phyloP scores from a whole-genome alignment of 2,888 invertebrate species.

The Bedellia somnulentella region DNA sequence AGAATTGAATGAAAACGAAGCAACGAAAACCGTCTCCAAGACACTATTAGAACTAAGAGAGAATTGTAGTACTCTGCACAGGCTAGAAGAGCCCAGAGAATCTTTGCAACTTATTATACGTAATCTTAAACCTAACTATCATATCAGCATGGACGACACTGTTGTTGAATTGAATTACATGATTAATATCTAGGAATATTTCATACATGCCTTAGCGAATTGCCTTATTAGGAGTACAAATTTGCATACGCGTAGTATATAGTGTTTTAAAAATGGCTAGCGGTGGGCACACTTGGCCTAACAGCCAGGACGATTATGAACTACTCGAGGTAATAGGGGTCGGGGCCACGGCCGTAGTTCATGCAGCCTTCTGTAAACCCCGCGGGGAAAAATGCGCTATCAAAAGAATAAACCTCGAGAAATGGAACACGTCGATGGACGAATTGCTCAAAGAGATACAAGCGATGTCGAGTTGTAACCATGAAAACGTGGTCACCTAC shows the following conservation, averaged over 20 bases:
- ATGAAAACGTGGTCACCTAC: slow-evolving; percentile 99
- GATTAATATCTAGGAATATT: not conserved
- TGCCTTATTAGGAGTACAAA: slow-evolving; percentile 33
- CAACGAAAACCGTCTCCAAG: slow-evolving; percentile 17
- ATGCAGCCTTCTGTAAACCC: slow-evolving; percentile 92
- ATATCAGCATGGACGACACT: slow-evolving; percentile 39
- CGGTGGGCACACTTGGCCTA: slow-evolving; percentile 72
- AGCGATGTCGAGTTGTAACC: slow-evolving; percentile 99
- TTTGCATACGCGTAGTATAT: slow-evolving; percentile 22
- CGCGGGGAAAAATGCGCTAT: slow-evolving; percentile 96
- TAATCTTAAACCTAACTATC: slow-evolving; percentile 30
- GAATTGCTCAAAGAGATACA: slow-evolving; percentile 91
- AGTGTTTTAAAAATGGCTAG: slow-evolving; percentile 25
- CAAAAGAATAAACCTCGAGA: slow-evolving; percentile 98
- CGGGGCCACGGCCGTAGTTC: slow-evolving; percentile 98
- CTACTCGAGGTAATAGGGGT: slow-evolving; percentile 93
- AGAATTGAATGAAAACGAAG: slow-evolving; percentile 29
- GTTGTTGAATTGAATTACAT: slow-evolving; percentile 18
- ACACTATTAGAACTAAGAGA: slow-evolving; percentile 32
- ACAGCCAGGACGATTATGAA: slow-evolving; percentile 92
- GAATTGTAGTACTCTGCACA: slow-evolving; percentile 22
- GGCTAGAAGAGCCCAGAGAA: slow-evolving; percentile 21
- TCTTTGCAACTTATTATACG: slow-evolving; percentile 19
- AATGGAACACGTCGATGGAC: slow-evolving; percentile 99
- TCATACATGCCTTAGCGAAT: slow-evolving; percentile 22